phyloP scores from a whole-genome alignment of 2,113 vertebrate species.

The Myotis yumanensis region DNA sequence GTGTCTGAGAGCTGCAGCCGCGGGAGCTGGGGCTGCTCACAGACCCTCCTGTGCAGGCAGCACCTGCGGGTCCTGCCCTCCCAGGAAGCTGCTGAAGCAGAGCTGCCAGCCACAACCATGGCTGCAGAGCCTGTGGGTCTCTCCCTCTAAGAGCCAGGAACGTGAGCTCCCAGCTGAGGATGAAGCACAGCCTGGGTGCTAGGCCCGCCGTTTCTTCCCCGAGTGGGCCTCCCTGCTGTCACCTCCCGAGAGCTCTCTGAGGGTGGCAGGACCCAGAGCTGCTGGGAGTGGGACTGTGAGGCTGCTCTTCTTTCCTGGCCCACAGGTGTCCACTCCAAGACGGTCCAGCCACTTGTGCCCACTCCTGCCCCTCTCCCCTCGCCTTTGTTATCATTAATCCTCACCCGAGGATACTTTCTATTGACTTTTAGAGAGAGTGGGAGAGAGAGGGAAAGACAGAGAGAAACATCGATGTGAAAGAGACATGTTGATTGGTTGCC shows the following conservation, averaged over 20 bases:
- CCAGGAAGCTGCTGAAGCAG: neutral
- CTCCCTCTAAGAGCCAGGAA: neutral
- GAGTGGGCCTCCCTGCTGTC: neutral
- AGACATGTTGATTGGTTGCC: too few species aligned
- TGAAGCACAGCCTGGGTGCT: fast-evolving
- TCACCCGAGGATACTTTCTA: too few species aligned
- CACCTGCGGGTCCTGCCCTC: too few species aligned
- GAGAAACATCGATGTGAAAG: too few species aligned
- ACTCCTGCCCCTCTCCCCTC: neutral
- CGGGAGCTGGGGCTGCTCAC: too few species aligned
- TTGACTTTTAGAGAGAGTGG: too few species aligned
- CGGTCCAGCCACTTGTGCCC: neutral
- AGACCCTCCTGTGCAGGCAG: too few species aligned
- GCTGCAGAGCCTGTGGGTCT: neutral
- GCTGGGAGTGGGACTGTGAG: neutral
- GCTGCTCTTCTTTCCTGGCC: neutral
- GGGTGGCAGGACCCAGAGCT: neutral
- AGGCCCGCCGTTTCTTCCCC: neutral
- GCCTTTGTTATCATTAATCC: too few species aligned
- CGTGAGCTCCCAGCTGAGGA: neutral
- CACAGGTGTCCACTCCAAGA: neutral
- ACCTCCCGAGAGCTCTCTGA: neutral
- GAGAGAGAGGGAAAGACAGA: too few species aligned
- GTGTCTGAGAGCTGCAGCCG: neutral
- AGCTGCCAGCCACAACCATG: neutral